Percentiles rank a stretch among this genome's conserved stretches.
These are phyloP conservation scores for Stegastes partitus DNA, from an alignment of 2,113 vertebrate species.

Conservation along the genomic window DNA sequence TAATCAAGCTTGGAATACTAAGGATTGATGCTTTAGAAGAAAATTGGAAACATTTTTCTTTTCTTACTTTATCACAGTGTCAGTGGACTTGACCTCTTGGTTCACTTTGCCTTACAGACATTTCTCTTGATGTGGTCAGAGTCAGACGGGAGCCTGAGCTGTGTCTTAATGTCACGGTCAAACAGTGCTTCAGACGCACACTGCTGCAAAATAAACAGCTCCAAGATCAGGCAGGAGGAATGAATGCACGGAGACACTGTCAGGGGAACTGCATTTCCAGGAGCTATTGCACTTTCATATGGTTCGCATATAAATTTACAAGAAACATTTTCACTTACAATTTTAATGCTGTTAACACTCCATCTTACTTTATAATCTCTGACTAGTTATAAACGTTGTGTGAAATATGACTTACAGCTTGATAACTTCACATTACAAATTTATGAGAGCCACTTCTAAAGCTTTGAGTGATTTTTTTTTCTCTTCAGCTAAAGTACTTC, in stretches of 20 bases:
- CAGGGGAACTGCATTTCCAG: too few species aligned
- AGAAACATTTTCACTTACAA: too few species aligned
- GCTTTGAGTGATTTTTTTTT: not conserved
- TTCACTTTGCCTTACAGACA: not conserved
- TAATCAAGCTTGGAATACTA: too few species aligned
- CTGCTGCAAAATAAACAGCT: not conserved
- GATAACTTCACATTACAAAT: not conserved
- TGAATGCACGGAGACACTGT: not conserved
- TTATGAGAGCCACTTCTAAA: too few species aligned
- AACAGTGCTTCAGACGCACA: constrained; percentile 4
- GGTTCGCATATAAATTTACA: too few species aligned
- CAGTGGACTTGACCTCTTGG: not conserved
- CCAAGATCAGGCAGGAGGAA: not conserved
- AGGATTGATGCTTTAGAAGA: too few species aligned
- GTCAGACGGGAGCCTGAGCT: not conserved
- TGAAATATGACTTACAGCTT: not conserved
- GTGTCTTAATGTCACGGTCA: not conserved
- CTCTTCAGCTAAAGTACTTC: not conserved
- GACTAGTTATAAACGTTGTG: too few species aligned
- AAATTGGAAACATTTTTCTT: too few species aligned
- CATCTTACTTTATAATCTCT: too few species aligned
- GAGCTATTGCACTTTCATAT: too few species aligned
- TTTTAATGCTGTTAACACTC: too few species aligned
- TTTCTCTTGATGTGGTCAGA: constrained; percentile 2
- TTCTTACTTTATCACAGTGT: not conserved